phyloP scores from a whole-genome alignment of 1,140 invertebrate species.

The Scaptomyza hsui region DNA sequence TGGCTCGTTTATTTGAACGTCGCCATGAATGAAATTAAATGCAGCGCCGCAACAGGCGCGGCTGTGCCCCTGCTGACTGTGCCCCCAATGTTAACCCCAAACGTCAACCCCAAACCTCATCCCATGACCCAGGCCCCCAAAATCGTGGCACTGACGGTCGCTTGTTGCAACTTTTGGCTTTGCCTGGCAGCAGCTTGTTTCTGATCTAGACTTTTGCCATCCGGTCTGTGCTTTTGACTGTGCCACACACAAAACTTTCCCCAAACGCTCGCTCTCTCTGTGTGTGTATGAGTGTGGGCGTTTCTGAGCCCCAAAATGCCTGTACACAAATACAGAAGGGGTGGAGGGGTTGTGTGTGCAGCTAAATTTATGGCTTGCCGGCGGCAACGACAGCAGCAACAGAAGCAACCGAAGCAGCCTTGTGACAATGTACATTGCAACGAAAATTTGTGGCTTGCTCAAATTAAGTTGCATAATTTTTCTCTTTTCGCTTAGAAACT shows the following conservation, averaged over 20 bases:
- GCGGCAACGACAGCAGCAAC: constrained; percentile 35
- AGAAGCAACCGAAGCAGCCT: constrained; percentile 17
- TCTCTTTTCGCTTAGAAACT: constrained; percentile 3
- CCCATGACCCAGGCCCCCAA: constrained; percentile 14
- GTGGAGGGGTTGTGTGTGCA: neutral
- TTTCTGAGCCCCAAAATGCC: constrained; percentile 4
- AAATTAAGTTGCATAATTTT: constrained; percentile 56
- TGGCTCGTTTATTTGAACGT: constrained; percentile 33
- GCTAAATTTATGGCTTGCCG: constrained; percentile 50
- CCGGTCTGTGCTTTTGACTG: constrained; percentile 46
- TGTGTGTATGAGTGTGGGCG: constrained; percentile 29
- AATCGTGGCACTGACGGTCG: constrained; percentile 7
- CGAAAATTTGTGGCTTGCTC: constrained; percentile 47
- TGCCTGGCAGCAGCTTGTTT: constrained; percentile 55
- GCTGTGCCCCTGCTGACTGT: neutral
- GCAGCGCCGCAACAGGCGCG: constrained; percentile 45
- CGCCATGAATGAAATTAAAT: constrained; percentile 60
- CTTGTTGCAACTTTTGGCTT: constrained; percentile 61
- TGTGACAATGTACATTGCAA: constrained; percentile 48
- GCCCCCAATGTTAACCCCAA: neutral
- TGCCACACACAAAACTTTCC: constrained; percentile 41
- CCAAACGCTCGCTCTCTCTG: neutral
- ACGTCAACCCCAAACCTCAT: constrained; percentile 8
- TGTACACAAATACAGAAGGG: neutral
- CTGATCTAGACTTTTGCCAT: constrained; percentile 68